Conservation (phyloP, 2,888 invertebrate genomes). For the Idaea aversata region DNA sequence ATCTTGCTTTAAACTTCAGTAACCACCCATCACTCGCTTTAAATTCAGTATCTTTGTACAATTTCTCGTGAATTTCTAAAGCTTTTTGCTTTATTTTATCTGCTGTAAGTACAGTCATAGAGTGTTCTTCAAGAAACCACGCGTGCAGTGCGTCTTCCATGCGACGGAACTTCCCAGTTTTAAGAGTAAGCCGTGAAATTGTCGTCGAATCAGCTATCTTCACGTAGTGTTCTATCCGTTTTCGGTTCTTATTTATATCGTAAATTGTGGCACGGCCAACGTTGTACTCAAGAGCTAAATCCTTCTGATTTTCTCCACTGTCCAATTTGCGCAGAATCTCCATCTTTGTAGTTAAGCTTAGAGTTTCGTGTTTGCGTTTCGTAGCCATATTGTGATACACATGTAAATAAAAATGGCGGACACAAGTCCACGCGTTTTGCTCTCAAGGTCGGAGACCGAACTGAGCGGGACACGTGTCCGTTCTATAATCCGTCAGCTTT, state of each 20-base stretch:
- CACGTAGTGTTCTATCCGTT: not conserved
- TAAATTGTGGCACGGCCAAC: conserved; percentile 32
- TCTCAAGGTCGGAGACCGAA: not conserved
- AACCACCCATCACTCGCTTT: not conserved
- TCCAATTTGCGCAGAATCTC: conserved; percentile 36
- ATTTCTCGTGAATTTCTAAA: not conserved
- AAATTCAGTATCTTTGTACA: not conserved
- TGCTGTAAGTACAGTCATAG: not conserved
- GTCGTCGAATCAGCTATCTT: not conserved
- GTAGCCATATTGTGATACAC: conserved; percentile 4
- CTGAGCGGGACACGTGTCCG: not conserved
- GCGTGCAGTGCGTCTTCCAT: not conserved
- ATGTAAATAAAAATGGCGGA: not conserved
- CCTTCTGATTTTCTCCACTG: conserved; percentile 32
- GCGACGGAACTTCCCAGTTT: not conserved
- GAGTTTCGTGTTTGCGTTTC: conserved; percentile 10
- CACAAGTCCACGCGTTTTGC: not conserved
- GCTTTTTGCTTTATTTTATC: not conserved
- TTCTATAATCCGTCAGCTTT: not conserved
- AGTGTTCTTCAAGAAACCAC: not conserved
- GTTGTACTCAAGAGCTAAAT: conserved; percentile 32
- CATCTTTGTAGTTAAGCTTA: conserved; percentile 24
- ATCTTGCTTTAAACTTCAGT: not conserved
- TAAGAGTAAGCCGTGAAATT: not conserved
- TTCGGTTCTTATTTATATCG: conserved; percentile 29